Evolutionary conservation across 2,797 vertebrate species (phyloP).

Genomic region (Babyrousa celebensis): DNA sequence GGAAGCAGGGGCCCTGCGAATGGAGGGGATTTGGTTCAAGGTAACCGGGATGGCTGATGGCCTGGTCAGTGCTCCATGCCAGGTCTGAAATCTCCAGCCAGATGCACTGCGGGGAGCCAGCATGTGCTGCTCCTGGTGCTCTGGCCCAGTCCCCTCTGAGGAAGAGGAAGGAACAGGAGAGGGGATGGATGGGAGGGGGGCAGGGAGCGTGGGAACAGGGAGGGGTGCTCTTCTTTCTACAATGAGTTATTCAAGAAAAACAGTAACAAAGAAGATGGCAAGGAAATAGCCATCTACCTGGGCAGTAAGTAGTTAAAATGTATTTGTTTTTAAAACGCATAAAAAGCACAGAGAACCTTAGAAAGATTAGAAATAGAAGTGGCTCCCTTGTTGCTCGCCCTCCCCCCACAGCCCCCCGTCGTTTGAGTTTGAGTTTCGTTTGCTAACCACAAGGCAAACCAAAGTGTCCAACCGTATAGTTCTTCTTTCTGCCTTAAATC

Average conservation of each 20-base stretch:
- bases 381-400: constrained; percentile 86
- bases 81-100: too few relatives aligned
- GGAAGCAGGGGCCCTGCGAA: not conserved
- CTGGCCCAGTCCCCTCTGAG: not conserved
- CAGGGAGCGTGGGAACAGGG: too few relatives aligned
- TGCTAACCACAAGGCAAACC: not conserved
- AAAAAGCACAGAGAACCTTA: not conserved
- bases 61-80: accelerated
- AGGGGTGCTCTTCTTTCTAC: not conserved
- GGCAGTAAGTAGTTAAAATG: not conserved
- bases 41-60: not conserved
- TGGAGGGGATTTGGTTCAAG: not conserved
- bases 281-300: not conserved
- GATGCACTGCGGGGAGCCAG: too few relatives aligned
- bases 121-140: not conserved
- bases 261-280: not conserved
- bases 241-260: not conserved
- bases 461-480: constrained; percentile 80
- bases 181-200: too few relatives aligned
- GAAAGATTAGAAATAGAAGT: constrained; percentile 83
- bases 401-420: not conserved
- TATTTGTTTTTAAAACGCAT: not conserved
- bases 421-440: constrained; percentile 87
- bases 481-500: constrained; percentile 90
- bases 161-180: not conserved